Percentiles rank a stretch among this genome's conserved stretches.
Conservation (phyloP, 2,888 invertebrate genomes). For the Scotopteryx bipunctaria region DNA sequence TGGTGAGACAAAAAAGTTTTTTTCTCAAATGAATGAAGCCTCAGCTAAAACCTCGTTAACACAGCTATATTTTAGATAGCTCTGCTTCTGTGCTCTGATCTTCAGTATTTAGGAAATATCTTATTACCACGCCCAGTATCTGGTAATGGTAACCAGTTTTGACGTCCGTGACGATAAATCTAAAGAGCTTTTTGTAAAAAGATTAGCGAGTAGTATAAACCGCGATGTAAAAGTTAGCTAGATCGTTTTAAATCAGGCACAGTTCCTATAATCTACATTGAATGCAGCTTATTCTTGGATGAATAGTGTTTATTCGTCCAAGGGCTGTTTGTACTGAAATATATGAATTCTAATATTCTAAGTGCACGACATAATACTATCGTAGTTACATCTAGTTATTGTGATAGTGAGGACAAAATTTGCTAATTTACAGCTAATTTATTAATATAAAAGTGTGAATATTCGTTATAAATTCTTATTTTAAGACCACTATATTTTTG, state of each 20-base stretch:
- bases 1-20: no score
- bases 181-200: neutral
- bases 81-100: no score
- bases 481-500: constrained; percentile 26
- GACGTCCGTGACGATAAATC: no score
- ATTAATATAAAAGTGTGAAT: constrained; percentile 36
- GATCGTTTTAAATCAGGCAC: neutral
- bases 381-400: constrained; percentile 49
- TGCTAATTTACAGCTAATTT: constrained; percentile 57
- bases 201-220: neutral
- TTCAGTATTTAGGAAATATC: no score
- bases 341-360: no score
- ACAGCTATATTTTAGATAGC: no score
- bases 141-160: no score
- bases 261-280: neutral
- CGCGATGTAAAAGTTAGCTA: neutral
- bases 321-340: no score
- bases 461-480: constrained; percentile 29
- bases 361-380: constrained; percentile 58
- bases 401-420: constrained; percentile 50
- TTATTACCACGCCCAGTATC: no score
- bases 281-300: neutral
- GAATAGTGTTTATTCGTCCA: neutral
- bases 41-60: no score
- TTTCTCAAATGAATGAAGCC: no score